Conservation (phyloP, 2,113 vertebrate species). For the Prionailurus bengalensis region DNA sequence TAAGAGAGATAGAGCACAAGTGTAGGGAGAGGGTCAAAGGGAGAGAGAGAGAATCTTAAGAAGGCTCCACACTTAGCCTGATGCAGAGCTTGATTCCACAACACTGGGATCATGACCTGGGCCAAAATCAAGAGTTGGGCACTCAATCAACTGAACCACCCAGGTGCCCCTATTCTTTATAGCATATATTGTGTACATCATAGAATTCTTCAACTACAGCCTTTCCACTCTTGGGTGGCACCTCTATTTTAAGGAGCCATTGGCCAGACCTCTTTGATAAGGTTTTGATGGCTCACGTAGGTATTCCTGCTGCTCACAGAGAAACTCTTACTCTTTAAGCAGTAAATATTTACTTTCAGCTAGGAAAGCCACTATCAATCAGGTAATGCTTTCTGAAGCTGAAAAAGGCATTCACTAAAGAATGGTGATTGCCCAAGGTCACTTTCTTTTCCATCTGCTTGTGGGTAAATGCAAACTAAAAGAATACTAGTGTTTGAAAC, state of each 20-base stretch:
- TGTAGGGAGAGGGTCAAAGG: too few relatives aligned
- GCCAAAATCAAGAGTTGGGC: too few relatives aligned
- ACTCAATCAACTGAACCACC: too few relatives aligned
- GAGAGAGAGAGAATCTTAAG: too few relatives aligned
- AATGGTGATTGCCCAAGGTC: neutral
- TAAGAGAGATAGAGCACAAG: too few relatives aligned
- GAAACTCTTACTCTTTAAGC: slow-evolving; percentile 55
- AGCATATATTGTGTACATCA: neutral
- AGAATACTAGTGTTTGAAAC: slow-evolving; percentile 13
- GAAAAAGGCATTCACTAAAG: slow-evolving; percentile 61
- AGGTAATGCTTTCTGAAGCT: slow-evolving; percentile 65
- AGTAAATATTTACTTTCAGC: slow-evolving; percentile 57
- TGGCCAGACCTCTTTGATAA: neutral
- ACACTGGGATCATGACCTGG: too few relatives aligned
- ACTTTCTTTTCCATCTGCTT: slow-evolving; percentile 58
- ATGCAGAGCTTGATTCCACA: too few relatives aligned
- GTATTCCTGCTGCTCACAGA: slow-evolving; percentile 53
- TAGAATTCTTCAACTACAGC: neutral
- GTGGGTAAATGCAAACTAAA: neutral
- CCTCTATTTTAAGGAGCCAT: neutral
- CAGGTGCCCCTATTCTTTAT: neutral
- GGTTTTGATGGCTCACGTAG: slow-evolving; percentile 36
- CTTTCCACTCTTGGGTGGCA: neutral
- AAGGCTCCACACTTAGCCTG: too few relatives aligned
- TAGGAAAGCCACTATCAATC: slow-evolving; percentile 77